Conservation (phyloP, 1,140 invertebrate genomes). For the Leucophenga varia region DNA sequence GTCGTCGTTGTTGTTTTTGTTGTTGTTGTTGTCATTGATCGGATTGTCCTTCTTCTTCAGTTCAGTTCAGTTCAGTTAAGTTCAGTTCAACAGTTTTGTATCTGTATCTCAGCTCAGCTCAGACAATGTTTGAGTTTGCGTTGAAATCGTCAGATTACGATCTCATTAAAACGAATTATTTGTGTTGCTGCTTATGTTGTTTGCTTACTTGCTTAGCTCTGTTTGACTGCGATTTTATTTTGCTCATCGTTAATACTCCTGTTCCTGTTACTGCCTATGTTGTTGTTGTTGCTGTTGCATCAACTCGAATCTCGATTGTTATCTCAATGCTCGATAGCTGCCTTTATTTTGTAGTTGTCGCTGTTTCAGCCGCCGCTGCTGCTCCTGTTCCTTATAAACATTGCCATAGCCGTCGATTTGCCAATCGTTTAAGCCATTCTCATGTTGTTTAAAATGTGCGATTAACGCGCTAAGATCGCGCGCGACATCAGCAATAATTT, state of each 20-base stretch:
- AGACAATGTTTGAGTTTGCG: no score
- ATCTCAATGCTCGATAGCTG: slow-evolving; percentile 23
- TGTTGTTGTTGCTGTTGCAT: slow-evolving; percentile 27
- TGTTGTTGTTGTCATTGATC: no score
- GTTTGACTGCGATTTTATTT: slow-evolving; percentile 28
- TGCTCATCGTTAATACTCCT: slow-evolving; percentile 24
- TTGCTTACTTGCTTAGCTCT: no score
- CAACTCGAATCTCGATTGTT: slow-evolving; percentile 28
- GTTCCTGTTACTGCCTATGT: slow-evolving; percentile 15
- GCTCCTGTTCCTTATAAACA: slow-evolving; percentile 11
- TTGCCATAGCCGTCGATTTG: slow-evolving; percentile 31
- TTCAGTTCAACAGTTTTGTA: no score
- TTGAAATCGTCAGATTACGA: slow-evolving; percentile 50
- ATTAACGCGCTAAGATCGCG: slow-evolving; percentile 32
- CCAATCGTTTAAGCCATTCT: slow-evolving; percentile 42
- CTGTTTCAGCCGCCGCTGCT: slow-evolving; percentile 12
- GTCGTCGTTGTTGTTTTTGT: no score
- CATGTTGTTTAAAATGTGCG: slow-evolving; percentile 34
- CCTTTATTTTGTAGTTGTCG: slow-evolving; percentile 23
- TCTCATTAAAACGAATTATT: slow-evolving; percentile 54
- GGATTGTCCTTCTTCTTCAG: no score
- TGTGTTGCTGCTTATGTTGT: slow-evolving; percentile 49
- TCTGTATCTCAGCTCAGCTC: no score
- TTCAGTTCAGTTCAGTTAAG: no score
- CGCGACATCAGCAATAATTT: slow-evolving; percentile 29